Conservation (phyloP, 2,888 invertebrate species). For the Archips xylosteana region DNA sequence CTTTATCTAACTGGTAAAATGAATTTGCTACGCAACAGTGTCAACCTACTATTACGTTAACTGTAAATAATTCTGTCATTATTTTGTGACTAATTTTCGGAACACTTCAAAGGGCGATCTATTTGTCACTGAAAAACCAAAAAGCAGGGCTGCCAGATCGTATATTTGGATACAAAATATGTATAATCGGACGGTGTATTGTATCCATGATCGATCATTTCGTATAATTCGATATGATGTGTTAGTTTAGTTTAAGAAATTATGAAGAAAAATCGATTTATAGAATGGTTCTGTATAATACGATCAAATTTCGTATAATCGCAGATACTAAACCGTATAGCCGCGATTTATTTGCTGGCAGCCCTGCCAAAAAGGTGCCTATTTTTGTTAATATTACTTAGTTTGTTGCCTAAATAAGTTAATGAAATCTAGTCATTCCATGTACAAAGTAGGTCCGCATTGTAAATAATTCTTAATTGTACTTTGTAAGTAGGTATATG, state of each 20-base stretch:
- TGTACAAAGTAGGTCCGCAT: constrained; percentile 74
- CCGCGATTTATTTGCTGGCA: too few species aligned
- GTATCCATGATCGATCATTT: too few species aligned
- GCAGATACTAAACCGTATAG: too few species aligned
- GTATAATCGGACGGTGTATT: too few species aligned
- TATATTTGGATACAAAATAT: too few species aligned
- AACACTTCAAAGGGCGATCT: constrained; percentile 8
- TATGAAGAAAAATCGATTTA: too few species aligned
- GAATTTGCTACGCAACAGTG: constrained; percentile 15
- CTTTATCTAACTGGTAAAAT: neutral
- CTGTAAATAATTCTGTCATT: constrained; percentile 49
- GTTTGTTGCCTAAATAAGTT: constrained; percentile 35
- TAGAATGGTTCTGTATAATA: too few species aligned
- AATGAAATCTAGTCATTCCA: constrained; percentile 72
- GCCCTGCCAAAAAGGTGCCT: constrained; percentile 37
- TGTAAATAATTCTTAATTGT: constrained; percentile 58
- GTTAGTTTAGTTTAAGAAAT: too few species aligned
- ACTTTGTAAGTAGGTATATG: constrained; percentile 55
- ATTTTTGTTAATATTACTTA: constrained; percentile 34
- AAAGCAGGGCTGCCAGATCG: too few species aligned
- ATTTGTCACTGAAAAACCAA: constrained; percentile 8
- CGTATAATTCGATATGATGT: too few species aligned
- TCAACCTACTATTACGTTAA: constrained; percentile 40
- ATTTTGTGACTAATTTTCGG: constrained; percentile 37
- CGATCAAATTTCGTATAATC: too few species aligned